Conservation (phyloP, 1,140 invertebrate genomes). For the Drosophila ohnishii region DNA sequence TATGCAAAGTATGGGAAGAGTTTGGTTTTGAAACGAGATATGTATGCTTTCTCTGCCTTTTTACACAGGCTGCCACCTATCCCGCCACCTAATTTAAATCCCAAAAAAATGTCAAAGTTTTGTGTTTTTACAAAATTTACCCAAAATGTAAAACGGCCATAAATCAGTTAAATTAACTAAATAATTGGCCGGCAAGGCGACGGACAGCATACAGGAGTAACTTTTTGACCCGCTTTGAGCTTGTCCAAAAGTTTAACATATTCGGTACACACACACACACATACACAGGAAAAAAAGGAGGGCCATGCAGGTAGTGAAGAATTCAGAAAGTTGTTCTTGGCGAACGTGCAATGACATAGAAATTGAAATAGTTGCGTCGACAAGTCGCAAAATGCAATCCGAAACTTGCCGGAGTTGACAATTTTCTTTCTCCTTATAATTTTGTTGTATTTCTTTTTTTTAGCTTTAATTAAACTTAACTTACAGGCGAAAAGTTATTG, state of each 20-base stretch:
- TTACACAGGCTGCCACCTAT: not conserved
- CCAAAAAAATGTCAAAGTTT: conserved; percentile 16
- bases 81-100: not conserved
- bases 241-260: conserved; percentile 20
- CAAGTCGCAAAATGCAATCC: conserved; percentile 56
- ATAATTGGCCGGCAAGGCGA: conserved; percentile 35
- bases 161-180: conserved; percentile 45
- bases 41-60: conserved; percentile 5
- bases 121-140: conserved; percentile 21
- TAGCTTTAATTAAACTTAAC: conserved; percentile 76
- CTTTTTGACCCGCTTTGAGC: conserved; percentile 14
- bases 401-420: conserved; percentile 60
- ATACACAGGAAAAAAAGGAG: conserved; percentile 9
- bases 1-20: conserved; percentile 53
- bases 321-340: conserved; percentile 40
- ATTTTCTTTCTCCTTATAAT: conserved; percentile 25
- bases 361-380: conserved; percentile 74
- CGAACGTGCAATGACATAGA: conserved; percentile 60
- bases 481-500: conserved; percentile 64
- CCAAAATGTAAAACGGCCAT: not conserved
- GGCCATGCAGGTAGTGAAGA: conserved; percentile 11
- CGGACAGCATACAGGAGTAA: conserved; percentile 16
- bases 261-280: conserved; percentile 1
- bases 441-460: conserved; percentile 26
- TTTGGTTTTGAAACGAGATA: conserved; percentile 34